Base-by-base conservation (phyloP, 2,113 vertebrate species). In the Galbula dea region DNA sequence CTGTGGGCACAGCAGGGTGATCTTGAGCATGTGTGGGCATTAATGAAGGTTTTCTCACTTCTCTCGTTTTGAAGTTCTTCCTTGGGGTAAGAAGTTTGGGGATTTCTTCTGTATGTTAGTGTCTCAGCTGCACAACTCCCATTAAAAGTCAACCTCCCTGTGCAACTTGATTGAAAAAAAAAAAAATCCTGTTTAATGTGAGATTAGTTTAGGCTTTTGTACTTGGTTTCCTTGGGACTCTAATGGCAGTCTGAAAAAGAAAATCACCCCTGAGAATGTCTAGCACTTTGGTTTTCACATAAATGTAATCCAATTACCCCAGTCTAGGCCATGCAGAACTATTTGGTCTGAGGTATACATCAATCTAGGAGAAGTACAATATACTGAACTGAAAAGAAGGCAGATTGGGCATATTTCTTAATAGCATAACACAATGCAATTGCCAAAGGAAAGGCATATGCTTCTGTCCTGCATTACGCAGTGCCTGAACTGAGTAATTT, bases 301-400 rank as follows among this genome's bases (percentile, higher is more conserved):
- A 93, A 94, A 94, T 74, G 95, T 96, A 97, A 97, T 97, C 95
- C 95, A 95, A 95, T 97, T 97, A 96, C 75, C 61, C 68, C 49
- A 75, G 83, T 52, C 88, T 73, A 89, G 93, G 83, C 88, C 88
- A 87, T 94, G 91, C 86, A 95, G 94, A 88, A 93, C 93, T 95
- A 86, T 94, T 95, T 96, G 94, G 95, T 96, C 88, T 83, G 95
- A 97, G 91, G 96, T 94, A 89, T 65, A 87, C 91, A 96, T 96
- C 92, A 94, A 55, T 97, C 89, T 88, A 89, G 79, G 66, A 85
- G 78, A 83, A 94, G 46, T 81, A 94, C 89, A 95, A 96, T 91
- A 88, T 30, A 73, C 62, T 23, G 81, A 88, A 90, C 82, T 88
- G 85, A 91, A 96, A 94, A 92, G 91, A 83, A 94, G 92, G 87